phyloP scores from a whole-genome alignment of 1,140 invertebrate species.

The Pseudomyrmex concolor region DNA sequence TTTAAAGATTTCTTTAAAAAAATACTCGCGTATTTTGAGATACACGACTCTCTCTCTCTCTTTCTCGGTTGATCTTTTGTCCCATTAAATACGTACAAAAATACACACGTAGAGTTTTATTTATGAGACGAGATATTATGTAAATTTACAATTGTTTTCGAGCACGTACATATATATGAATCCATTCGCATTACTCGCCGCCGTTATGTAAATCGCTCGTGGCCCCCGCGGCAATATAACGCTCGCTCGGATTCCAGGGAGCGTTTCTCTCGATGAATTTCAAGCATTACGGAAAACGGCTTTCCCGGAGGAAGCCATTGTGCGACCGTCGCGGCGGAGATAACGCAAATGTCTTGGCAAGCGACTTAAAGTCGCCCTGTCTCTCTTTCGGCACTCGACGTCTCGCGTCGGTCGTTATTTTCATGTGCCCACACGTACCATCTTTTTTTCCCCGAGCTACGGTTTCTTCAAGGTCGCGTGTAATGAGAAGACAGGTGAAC shows the following conservation, averaged over 20 bases:
- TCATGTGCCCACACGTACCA: background rate
- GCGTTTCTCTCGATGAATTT: conserved; percentile 29
- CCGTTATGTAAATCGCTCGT: conserved; percentile 40
- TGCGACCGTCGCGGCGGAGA: conserved; percentile 3
- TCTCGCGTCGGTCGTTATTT: background rate
- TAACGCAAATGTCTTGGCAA: conserved; percentile 58
- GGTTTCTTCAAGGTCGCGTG: conserved; percentile 54
- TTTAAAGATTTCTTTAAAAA: too few species aligned
- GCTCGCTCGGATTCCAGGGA: conserved; percentile 3
- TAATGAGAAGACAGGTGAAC: conserved; percentile 58
- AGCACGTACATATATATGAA: background rate
- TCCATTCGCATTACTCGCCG: background rate
- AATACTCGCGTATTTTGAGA: too few species aligned
- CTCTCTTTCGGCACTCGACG: conserved; percentile 54
- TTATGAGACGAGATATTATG: background rate
- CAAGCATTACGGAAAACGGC: conserved; percentile 35
- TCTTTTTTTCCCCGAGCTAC: background rate
- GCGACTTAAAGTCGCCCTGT: conserved; percentile 21
- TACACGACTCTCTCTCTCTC: too few species aligned
- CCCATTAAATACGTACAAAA: background rate
- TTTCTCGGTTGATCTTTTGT: background rate
- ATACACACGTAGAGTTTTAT: background rate
- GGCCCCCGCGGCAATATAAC: background rate
- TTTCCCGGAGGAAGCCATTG: conserved; percentile 29
- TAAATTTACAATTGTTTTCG: conserved; percentile 8